phyloP scores from a whole-genome alignment of 2,113 vertebrate species.

The Pandion haliaetus region DNA sequence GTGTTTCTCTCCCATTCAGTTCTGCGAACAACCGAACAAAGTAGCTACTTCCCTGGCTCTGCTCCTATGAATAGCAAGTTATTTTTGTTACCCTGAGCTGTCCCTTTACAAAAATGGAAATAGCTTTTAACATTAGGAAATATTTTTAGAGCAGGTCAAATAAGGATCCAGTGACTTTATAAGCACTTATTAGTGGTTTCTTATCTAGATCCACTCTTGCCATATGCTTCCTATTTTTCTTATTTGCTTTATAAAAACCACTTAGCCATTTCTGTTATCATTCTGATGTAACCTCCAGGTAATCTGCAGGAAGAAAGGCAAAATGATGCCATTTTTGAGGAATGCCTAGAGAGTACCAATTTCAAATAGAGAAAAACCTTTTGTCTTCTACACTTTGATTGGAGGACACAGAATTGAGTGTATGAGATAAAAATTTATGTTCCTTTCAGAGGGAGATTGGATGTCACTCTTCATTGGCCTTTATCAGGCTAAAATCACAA shows the following conservation, averaged over 20 bases:
- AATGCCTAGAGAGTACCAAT: not conserved
- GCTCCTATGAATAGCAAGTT: slow-evolving; percentile 4
- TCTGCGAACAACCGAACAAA: not conserved
- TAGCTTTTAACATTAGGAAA: not conserved
- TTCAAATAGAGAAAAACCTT: not conserved
- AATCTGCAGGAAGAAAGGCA: not conserved
- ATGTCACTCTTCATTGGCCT: not conserved
- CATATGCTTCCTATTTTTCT: not conserved
- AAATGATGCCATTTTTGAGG: not conserved
- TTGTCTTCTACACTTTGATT: not conserved
- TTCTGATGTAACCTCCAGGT: not conserved
- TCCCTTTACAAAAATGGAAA: slow-evolving; percentile 12
- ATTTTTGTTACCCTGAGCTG: not conserved
- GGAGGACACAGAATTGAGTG: not conserved
- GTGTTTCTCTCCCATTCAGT: not conserved
- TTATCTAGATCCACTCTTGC: not conserved
- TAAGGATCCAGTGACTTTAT: not conserved
- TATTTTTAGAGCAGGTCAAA: slow-evolving; percentile 44
- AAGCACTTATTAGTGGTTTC: not conserved
- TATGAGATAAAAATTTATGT: not conserved
- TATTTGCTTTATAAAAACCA: not conserved
- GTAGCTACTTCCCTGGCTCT: not conserved
- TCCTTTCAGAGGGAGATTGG: not conserved
- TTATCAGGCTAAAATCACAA: not conserved
- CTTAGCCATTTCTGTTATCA: not conserved